These are phyloP conservation scores for Trachemys scripta DNA, from an alignment of 2,113 vertebrate species.

Conservation along the genomic window DNA sequence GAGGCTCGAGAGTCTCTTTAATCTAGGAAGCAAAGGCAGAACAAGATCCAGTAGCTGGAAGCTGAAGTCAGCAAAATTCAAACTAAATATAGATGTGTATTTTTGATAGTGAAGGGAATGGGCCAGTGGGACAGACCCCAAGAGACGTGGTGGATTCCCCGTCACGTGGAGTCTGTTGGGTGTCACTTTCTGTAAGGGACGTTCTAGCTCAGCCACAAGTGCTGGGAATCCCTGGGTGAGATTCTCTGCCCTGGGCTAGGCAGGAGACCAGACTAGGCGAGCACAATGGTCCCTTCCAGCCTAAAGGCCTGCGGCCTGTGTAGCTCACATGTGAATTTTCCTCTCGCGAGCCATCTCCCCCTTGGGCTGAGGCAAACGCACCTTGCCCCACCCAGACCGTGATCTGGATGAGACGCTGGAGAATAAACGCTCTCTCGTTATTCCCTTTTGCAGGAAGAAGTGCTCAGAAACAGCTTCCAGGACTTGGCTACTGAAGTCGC, in stretches of 20 bases:
- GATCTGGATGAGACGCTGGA: neutral
- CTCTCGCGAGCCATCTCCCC: neutral
- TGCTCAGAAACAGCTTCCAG: constrained; percentile 95
- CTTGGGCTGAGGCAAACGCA: neutral
- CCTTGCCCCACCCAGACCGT: neutral
- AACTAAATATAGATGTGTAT: rapidly evolving
- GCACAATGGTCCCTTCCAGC: neutral
- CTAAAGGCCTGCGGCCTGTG: neutral
- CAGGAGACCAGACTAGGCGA: neutral
- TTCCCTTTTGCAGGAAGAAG: constrained; percentile 85
- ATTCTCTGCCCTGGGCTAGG: neutral
- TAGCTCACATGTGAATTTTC: neutral
- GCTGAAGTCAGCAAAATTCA: rapidly evolving
- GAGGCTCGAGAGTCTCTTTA: neutral
- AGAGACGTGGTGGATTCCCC: rapidly evolving
- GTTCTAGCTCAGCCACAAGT: rapidly evolving
- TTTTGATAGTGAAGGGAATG: rapidly evolving
- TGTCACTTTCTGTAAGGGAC: neutral
- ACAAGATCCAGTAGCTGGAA: neutral
- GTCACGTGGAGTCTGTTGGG: neutral
- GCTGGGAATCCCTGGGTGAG: neutral
- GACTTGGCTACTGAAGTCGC: constrained; percentile 93
- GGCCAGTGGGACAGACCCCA: rapidly evolving
- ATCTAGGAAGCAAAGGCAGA: rapidly evolving
- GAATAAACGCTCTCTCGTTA: neutral